A percentile compares a stretch with the other conserved stretches of the same genome.
These are phyloP conservation scores for Erebia palarica DNA, from an alignment of 2,888 invertebrate genomes.

Conservation along the genomic window DNA sequence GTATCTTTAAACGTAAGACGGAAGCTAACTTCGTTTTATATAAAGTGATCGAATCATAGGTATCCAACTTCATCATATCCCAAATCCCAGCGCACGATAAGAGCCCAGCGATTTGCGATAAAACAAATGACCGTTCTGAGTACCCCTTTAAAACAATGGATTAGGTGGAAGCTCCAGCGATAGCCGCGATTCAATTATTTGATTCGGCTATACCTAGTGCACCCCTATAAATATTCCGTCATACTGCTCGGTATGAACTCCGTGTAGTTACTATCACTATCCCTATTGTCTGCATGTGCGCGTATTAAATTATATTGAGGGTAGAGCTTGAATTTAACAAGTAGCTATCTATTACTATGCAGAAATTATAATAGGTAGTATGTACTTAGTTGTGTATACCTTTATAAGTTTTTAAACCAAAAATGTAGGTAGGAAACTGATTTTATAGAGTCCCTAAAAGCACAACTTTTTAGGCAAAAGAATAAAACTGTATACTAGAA, in stretches of 20 bases:
- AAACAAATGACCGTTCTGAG: constrained; percentile 19
- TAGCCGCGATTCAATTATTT: constrained; percentile 34
- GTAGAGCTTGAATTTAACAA: too few relatives aligned
- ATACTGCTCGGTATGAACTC: constrained; percentile 12
- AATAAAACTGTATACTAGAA: too few relatives aligned
- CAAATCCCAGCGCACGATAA: constrained; percentile 14
- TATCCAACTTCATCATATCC: constrained; percentile 10
- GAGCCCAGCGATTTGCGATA: constrained; percentile 16
- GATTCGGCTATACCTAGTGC: constrained; percentile 25
- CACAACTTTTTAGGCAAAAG: too few relatives aligned
- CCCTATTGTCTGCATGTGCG: too few relatives aligned
- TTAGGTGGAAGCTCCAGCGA: constrained; percentile 16
- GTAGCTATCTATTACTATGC: too few relatives aligned
- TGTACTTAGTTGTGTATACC: too few relatives aligned
- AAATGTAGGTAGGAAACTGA: too few relatives aligned
- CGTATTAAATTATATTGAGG: too few relatives aligned
- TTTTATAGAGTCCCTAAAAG: too few relatives aligned
- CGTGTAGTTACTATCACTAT: background rate
- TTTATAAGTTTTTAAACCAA: too few relatives aligned
- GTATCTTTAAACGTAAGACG: background rate
- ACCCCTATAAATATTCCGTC: constrained; percentile 32
- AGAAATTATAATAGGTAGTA: too few relatives aligned
- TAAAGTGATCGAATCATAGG: background rate
- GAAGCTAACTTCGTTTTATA: background rate
- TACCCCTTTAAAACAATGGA: constrained; percentile 25